Percentiles rank a stretch among this genome's conserved stretches.
phyloP scores from a whole-genome alignment of 2,113 vertebrate genomes.

The Ellobius talpinus region DNA sequence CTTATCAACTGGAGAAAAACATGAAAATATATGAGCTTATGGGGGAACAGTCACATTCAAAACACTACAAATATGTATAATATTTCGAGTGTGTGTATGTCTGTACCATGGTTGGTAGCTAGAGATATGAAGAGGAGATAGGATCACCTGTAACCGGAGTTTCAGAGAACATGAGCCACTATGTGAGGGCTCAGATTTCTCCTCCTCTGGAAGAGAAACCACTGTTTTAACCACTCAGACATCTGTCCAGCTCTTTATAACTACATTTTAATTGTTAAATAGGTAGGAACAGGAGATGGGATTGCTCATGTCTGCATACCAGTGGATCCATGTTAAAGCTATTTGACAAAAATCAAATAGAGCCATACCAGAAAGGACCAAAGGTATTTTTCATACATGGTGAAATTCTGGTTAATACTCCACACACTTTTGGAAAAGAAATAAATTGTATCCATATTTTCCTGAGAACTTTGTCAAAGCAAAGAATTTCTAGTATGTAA shows the following conservation, averaged over 20 bases:
- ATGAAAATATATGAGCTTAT: background rate
- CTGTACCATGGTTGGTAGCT: background rate
- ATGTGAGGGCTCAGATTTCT: background rate
- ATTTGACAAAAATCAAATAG: background rate
- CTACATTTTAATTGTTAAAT: background rate
- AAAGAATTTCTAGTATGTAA: background rate
- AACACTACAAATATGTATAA: background rate
- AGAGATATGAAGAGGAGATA: background rate
- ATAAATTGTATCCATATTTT: background rate
- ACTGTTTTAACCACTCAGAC: background rate
- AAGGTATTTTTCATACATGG: background rate
- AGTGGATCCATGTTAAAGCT: background rate
- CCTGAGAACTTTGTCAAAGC: background rate
- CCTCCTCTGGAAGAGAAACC: background rate
- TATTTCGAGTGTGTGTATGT: background rate
- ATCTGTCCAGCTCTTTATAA: background rate
- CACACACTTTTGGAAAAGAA: background rate
- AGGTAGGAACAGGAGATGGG: background rate
- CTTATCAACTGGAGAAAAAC: background rate
- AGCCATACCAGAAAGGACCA: fast-evolving
- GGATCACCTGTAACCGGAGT: background rate
- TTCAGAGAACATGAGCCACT: too few relatives aligned
- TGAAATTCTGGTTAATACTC: background rate
- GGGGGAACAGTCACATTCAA: background rate
- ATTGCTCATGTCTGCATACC: background rate